Evolutionary conservation across 1,140 invertebrate species (phyloP), one percentile per base, ranked within the genome.

Genomic region (Zaprionus taronus): DNA sequence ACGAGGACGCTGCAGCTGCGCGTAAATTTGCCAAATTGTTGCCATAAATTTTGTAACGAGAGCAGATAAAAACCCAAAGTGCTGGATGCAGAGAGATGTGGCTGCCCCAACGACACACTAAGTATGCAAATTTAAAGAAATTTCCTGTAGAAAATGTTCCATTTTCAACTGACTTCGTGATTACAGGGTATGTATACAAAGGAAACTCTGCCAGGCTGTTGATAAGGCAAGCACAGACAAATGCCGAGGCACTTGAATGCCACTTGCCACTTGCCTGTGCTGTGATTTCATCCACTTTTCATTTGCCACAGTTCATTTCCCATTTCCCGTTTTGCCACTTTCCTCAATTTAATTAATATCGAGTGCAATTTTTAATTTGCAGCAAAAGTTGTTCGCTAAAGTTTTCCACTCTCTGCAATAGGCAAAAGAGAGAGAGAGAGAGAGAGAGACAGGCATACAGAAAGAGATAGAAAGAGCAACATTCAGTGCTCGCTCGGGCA

Each of bases 11-110:
- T 79, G 66, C 70, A 72, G 78, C 36, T 57, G 58, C 71, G 80
- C 84, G 83, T 83, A 87, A 87, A 87, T 83, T 89, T 87, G 67
- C 65, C 74, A 89, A 89, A 83, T 73, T 79, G 66, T 55, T 31
- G 63, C 63, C 78, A 90, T 90, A 90, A 90, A 90, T 90, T 82
- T 67, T 7, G 24, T 38, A 41, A 22, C 7, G 60, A 69, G 79
- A 85, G 12, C 24, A 47, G 24, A 34, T 38, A 20, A 17, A 34
- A 41, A 56, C 20, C 41, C n/a, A 41, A n/a, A 41, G 14, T n/a
- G 5, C 38, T 41, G 38, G 31, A 11, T 34, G 0, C 11, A 11
- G 31, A 9, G 31, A 34, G 9, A 6, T 28, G 26, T 28, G 5
- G 26, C 26, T 28, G 26, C 26, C 26, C 26, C 26, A 34, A 9